Base-by-base conservation (phyloP, 2,113 vertebrate species). In the Pandion haliaetus region DNA sequence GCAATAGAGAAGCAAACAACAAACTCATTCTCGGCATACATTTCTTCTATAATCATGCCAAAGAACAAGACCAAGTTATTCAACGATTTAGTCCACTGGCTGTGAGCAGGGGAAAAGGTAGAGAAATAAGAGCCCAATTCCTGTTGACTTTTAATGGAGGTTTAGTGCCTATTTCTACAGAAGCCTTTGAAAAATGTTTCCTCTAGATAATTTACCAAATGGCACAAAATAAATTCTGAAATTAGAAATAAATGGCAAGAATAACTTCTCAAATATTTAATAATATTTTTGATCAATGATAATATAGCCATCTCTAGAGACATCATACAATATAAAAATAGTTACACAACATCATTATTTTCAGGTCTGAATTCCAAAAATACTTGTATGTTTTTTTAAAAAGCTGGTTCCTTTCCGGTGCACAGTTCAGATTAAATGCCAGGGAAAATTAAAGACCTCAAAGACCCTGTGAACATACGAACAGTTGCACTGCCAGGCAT, bases 401-500 rank as follows among this genome's bases (percentile, higher is more conserved):
- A 89, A 76, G 32, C 52, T 88, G 83, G 17, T 79, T 94, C 54
- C 61, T 91, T 94, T 86, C 82, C 90, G 92, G 14, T 16, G 29
- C 79, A 87, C 50, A 52, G 83, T 66, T 90, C 78, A 74, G 66
- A 90, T 44, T 80, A 86, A 86, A 96, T 86, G 74, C 84, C 93
- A 91, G 49, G 44, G 45, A 88, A 93, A 92, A 86, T 80, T 89
- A 81, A 96, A 95, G 76, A 85, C 84, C 82, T 86, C 72, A 34
- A 73, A 93, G 76, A 89, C 84, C 86, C 92, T 15, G 2, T 82
- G 86, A 96, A 52, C 42, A 77, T 26, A 80, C 1, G 8, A 90
- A 65, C 44, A 94, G 81, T 90, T 82, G 76, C 65, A 77, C 72
- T 8, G 8, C 47, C 40, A 90, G 84, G 70, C 86, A 92, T 74